These are phyloP conservation scores for Myopa tessellatipennis DNA, from an alignment of 2,888 invertebrate genomes.

Conservation along the genomic window DNA sequence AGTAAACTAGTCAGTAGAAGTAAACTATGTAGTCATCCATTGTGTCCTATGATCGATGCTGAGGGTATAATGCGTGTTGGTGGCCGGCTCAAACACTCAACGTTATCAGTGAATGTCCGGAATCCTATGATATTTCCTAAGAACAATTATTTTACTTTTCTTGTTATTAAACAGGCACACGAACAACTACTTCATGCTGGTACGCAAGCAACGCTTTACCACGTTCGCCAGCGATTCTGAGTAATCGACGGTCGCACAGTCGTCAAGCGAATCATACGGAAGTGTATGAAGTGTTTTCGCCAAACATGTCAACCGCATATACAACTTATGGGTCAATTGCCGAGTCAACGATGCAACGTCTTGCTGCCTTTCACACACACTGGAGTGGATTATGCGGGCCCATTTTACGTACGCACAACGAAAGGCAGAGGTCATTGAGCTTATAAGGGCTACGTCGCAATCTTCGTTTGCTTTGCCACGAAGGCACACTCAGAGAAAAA, in stretches of 20 bases:
- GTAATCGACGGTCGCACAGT: not conserved
- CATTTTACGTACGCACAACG: constrained; percentile 35
- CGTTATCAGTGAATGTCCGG: not conserved
- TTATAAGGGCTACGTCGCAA: constrained; percentile 40
- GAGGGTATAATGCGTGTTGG: constrained; percentile 9
- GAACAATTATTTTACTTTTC: no score
- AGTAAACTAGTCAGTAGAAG: not conserved
- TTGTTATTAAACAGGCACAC: no score
- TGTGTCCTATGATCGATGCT: not conserved
- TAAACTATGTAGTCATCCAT: not conserved
- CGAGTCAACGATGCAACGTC: constrained; percentile 8
- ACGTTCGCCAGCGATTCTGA: not conserved
- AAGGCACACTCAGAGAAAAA: no score
- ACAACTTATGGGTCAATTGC: no score
- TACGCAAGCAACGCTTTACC: not conserved
- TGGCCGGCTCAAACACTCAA: not conserved
- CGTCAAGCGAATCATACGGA: no score
- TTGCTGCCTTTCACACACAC: constrained; percentile 30
- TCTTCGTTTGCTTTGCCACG: constrained; percentile 42
- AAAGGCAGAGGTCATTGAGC: constrained; percentile 38
- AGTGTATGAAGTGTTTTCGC: no score
- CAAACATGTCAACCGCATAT: not conserved
- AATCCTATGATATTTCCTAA: not conserved
- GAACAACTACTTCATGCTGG: no score
- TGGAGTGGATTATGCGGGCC: constrained; percentile 42